Evolutionary conservation across 2,888 invertebrate species (phyloP), one percentile per base, ranked within the genome.

Genomic region (Polia nebulosa): DNA sequence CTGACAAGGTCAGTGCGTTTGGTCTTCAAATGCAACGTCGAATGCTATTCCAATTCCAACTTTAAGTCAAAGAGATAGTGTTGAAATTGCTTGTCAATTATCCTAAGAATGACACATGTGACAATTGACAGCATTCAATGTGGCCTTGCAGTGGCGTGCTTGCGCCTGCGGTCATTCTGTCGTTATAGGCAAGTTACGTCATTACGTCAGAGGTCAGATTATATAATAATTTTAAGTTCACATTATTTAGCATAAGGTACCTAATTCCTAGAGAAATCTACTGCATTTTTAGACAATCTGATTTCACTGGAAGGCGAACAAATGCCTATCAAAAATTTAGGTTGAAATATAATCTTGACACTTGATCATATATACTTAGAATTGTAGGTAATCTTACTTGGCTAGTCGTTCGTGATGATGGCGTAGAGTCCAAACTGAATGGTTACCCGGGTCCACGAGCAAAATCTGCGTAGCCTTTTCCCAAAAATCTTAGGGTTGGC

Each of bases 1-100:
- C 64, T 80, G 81, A 87, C 90, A 89, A 90, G 90, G 89, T 89
- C 85, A 86, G 47, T 82, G 88, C 86, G 82, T 87, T 81, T 62
- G 82, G 74, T 81, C 78, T 68, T 79, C 79, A 76, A 70, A 73
- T 55, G 64, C 64, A 61, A 27, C 34, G 32, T 53, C 11, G 36
- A 44, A n/a, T 22, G 22, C 15, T 45, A 69, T 49, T 52, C 9
- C 0, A 82, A 61, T 66, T 58, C 44, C 36, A 72, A 72, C 57
- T 55, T 56, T 84, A 78, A 20, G 0, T 9, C 25, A 20, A 41
- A 29, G 11, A 0, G 0, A 13, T 76, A 82, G 9, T 15, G 78
- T 67, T 65, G 55, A 44, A 60, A 55, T 81, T 56, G 68, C 53
- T 59, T 62, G 39, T 3, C 27, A 44, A 62, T 68, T 55, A 25